Evolutionary conservation across 2,888 invertebrate genomes (phyloP).

Genomic region (Choreutis nemorana): DNA sequence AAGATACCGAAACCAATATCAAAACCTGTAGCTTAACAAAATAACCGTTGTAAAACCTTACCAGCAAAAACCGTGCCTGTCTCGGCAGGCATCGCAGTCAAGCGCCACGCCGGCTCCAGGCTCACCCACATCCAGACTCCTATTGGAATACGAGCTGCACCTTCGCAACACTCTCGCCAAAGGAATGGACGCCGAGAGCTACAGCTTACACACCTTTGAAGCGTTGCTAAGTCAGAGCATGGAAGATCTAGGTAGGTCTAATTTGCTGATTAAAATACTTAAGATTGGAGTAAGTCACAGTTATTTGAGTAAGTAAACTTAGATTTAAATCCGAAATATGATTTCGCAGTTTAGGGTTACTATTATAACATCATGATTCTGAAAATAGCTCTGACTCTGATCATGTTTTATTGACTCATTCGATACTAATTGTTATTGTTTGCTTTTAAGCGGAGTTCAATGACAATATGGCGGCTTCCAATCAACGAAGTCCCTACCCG

Average conservation of each 20-base stretch:
- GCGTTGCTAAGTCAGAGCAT: constrained; percentile 92
- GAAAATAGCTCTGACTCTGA: constrained; percentile 2
- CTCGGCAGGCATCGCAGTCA: constrained; percentile 65
- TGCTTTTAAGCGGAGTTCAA: constrained; percentile 75
- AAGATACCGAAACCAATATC: too few species aligned
- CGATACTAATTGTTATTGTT: constrained; percentile 10
- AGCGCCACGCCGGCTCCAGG: constrained; percentile 81
- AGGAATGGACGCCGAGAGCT: constrained; percentile 95
- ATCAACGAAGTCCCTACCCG: constrained; percentile 86
- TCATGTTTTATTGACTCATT: constrained; percentile 4
- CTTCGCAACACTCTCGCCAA: constrained; percentile 90
- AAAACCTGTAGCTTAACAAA: background rate
- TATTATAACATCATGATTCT: too few species aligned
- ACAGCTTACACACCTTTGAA: constrained; percentile 93
- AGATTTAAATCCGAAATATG: too few species aligned
- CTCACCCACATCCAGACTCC: constrained; percentile 83
- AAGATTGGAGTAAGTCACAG: too few species aligned
- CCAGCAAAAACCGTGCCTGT: constrained; percentile 50
- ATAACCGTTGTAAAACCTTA: constrained; percentile 1
- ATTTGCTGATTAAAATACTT: too few species aligned
- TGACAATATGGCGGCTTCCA: constrained; percentile 85
- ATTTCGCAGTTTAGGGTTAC: too few species aligned
- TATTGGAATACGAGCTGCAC: constrained; percentile 94
- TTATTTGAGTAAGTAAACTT: too few species aligned
- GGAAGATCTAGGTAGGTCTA: constrained; percentile 85